Percentiles rank a stretch among this genome's conserved stretches.
These are phyloP conservation scores for Metallyticus violacea DNA, from an alignment of 2,888 invertebrate genomes.

Conservation along the genomic window DNA sequence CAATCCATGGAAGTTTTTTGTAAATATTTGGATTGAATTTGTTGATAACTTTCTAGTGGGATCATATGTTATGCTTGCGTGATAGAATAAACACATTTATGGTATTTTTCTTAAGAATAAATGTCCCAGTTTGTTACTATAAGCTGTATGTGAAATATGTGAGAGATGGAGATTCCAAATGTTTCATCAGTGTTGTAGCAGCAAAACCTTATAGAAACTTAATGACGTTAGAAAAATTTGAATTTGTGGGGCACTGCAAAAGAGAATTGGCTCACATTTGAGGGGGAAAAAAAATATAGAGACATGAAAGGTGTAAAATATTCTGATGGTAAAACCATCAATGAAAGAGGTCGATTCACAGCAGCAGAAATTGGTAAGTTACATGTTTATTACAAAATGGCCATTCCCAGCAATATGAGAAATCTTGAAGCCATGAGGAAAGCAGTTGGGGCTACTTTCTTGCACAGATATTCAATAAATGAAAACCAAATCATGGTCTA, in stretches of 20 bases:
- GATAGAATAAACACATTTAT: no score
- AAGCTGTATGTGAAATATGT: no score
- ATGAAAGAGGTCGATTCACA: slow-evolving; percentile 12
- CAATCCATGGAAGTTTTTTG: no score
- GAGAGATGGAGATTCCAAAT: no score
- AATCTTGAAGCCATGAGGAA: slow-evolving; percentile 24
- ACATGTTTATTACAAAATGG: slow-evolving; percentile 26
- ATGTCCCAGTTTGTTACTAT: no score
- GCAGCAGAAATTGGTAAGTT: slow-evolving; percentile 19
- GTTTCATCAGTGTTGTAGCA: no score
- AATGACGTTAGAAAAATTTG: not conserved
- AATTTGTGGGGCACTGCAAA: slow-evolving; percentile 27
- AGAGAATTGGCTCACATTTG: slow-evolving; percentile 20
- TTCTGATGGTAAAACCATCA: slow-evolving; percentile 21
- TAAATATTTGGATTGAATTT: no score
- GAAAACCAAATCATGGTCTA: slow-evolving; percentile 25
- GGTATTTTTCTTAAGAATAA: no score
- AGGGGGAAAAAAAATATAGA: not conserved
- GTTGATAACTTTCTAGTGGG: no score
- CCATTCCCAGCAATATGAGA: slow-evolving; percentile 22
- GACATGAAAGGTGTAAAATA: slow-evolving; percentile 21
- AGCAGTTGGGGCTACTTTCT: slow-evolving; percentile 32
- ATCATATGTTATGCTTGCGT: no score
- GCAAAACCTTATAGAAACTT: no score
- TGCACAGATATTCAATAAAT: slow-evolving; percentile 29